Percentiles rank a stretch among this genome's conserved stretches.
These are phyloP conservation scores for Eolophus roseicapilla DNA, from an alignment of 2,113 vertebrate species.

Conservation along the genomic window DNA sequence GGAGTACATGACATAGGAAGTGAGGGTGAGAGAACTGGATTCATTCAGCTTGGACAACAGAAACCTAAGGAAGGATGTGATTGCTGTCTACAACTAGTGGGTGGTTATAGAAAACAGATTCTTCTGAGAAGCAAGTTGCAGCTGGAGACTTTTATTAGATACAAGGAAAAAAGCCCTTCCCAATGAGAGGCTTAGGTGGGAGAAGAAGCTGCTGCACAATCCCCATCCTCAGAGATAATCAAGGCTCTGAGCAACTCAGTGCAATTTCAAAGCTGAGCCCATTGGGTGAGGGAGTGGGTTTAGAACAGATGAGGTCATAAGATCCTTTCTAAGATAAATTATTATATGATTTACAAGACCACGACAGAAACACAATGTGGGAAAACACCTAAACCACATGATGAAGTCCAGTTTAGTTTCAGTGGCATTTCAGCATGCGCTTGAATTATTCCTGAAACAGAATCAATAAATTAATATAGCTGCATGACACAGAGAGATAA, in stretches of 20 bases:
- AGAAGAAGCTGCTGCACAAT: neutral
- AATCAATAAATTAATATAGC: neutral
- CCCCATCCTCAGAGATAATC: neutral
- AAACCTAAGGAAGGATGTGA: neutral
- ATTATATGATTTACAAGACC: neutral
- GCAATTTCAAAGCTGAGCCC: neutral
- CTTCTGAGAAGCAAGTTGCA: neutral
- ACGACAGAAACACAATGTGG: neutral
- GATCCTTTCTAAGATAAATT: neutral
- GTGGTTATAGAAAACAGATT: neutral
- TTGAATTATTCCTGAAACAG: neutral
- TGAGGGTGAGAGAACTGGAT: neutral
- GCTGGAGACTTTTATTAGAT: neutral
- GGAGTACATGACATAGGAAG: neutral
- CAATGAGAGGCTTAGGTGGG: neutral
- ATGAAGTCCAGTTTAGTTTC: neutral
- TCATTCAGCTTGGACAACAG: neutral
- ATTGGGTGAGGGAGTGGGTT: neutral
- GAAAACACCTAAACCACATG: neutral
- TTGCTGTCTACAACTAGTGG: neutral
- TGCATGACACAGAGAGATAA: neutral
- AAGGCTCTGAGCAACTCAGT: neutral
- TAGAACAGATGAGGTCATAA: neutral
- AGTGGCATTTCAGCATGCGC: neutral
- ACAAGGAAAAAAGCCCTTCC: neutral